phyloP scores from a whole-genome alignment of 2,113 vertebrate species.

The Pseudonaja textilis region DNA sequence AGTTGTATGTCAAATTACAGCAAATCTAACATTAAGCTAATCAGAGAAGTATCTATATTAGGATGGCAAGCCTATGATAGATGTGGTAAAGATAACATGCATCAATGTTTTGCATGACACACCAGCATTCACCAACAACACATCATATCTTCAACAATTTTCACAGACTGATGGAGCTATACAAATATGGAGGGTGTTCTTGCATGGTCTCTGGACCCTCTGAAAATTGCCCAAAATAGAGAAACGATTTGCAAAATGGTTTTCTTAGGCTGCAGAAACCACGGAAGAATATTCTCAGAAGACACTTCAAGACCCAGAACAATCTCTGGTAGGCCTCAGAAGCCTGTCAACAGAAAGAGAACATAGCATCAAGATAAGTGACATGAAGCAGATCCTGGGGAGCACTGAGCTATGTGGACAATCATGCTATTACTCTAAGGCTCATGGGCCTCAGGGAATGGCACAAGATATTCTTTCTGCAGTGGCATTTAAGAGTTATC shows the following conservation, averaged over 20 bases:
- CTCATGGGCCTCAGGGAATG: neutral
- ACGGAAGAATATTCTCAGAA: neutral
- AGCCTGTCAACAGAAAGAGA: neutral
- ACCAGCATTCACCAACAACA: neutral
- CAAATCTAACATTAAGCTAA: neutral
- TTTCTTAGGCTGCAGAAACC: neutral
- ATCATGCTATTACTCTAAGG: neutral
- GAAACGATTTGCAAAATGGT: neutral
- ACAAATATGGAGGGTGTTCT: neutral
- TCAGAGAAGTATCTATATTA: neutral
- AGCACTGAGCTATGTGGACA: neutral
- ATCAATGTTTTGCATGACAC: neutral
- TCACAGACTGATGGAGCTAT: neutral
- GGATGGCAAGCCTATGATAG: neutral
- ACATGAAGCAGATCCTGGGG: neutral
- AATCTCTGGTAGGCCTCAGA: neutral
- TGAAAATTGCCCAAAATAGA: neutral
- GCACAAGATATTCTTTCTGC: neutral
- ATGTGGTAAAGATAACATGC: neutral
- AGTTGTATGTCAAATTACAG: neutral
- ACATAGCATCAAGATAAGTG: neutral
- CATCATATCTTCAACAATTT: neutral
- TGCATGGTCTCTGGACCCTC: neutral
- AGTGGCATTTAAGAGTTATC: too few species aligned
- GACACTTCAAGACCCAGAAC: neutral